Evolutionary conservation across 2,888 invertebrate genomes (phyloP).

Genomic region (Lycocerus yunnanus): DNA sequence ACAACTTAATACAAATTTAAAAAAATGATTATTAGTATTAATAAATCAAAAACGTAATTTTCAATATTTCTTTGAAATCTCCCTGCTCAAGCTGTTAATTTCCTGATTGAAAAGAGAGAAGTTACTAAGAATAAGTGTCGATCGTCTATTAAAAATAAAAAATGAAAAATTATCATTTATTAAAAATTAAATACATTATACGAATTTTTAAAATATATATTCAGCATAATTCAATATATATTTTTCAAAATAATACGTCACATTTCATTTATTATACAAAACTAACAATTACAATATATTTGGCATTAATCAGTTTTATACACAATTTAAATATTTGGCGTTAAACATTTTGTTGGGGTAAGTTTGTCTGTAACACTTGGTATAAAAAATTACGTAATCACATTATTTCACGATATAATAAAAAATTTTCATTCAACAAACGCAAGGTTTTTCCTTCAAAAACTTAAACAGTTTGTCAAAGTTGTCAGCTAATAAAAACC

Average conservation of each 20-base stretch:
- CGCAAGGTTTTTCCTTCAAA: neutral
- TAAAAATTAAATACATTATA: slow-evolving; percentile 41
- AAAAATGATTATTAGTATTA: too few relatives aligned
- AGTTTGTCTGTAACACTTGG: neutral
- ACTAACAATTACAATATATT: slow-evolving; percentile 46
- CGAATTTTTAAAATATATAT: slow-evolving; percentile 25
- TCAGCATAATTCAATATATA: slow-evolving; percentile 33
- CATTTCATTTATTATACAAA: slow-evolving; percentile 21
- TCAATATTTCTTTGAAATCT: too few relatives aligned
- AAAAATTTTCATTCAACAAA: neutral
- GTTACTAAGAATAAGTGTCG: too few relatives aligned
- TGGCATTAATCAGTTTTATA: slow-evolving; percentile 42
- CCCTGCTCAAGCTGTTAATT: too few relatives aligned
- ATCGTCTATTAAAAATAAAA: neutral
- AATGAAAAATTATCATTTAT: slow-evolving; percentile 46
- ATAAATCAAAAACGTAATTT: too few relatives aligned
- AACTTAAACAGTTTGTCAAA: neutral
- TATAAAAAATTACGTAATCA: neutral
- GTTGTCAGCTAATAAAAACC: neutral
- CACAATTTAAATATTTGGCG: neutral
- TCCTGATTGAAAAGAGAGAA: too few relatives aligned
- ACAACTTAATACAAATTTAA: too few relatives aligned
- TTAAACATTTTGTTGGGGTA: neutral
- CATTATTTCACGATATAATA: neutral
- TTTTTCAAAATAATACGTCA: slow-evolving; percentile 40